Conservation (phyloP, 1,140 invertebrate genomes). For the Charaxes varanes region DNA sequence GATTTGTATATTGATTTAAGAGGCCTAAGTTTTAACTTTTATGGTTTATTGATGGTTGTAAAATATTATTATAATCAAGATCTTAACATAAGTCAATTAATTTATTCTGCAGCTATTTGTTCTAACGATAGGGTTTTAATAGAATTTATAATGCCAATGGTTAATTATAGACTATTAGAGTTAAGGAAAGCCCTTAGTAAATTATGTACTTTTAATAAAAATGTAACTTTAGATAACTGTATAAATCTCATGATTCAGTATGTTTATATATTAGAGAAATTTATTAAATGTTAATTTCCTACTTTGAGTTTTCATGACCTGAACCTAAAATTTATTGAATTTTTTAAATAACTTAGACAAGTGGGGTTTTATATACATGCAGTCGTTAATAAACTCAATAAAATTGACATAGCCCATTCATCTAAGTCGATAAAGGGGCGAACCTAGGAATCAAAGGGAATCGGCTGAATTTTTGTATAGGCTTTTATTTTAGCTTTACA, state of each 20-base stretch:
- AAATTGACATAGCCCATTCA: too few relatives aligned
- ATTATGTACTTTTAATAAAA: slow-evolving; percentile 39
- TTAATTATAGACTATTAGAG: slow-evolving; percentile 36
- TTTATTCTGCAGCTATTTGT: slow-evolving; percentile 59
- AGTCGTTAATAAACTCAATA: too few relatives aligned
- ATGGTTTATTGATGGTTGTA: slow-evolving; percentile 57
- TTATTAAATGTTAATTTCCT: slow-evolving; percentile 59
- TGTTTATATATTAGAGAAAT: slow-evolving; percentile 62
- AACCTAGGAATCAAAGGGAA: too few relatives aligned
- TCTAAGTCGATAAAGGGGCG: too few relatives aligned
- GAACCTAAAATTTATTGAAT: too few relatives aligned
- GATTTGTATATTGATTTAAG: slow-evolving; percentile 73
- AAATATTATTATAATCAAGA: slow-evolving; percentile 54
- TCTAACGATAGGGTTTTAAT: slow-evolving; percentile 48
- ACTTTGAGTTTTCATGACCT: slow-evolving; percentile 2
- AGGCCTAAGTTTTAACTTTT: slow-evolving; percentile 76
- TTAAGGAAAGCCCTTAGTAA: slow-evolving; percentile 39
- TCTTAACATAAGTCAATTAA: slow-evolving; percentile 50
- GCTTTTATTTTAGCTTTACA: too few relatives aligned
- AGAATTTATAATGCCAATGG: slow-evolving; percentile 57
- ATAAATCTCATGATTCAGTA: slow-evolving; percentile 56
- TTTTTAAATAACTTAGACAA: too few relatives aligned
- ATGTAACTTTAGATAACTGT: slow-evolving; percentile 58
- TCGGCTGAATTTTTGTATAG: too few relatives aligned
- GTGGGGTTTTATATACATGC: too few relatives aligned